Evolutionary conservation across 2,113 vertebrate species (phyloP).

Genomic region (Scomber colias): DNA sequence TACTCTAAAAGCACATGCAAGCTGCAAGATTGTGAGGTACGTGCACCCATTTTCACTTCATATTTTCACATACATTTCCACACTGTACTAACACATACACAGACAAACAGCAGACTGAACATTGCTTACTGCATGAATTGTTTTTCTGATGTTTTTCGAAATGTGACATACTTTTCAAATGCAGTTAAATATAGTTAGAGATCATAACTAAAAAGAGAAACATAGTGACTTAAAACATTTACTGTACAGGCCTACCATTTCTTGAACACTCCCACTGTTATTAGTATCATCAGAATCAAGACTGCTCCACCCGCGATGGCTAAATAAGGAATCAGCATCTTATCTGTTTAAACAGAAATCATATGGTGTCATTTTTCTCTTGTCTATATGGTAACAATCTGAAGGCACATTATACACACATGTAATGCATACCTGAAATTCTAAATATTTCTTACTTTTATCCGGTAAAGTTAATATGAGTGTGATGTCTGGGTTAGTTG

Average conservation of each 20-base stretch:
- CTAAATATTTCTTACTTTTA: conserved; percentile 34
- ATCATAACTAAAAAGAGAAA: too few species aligned
- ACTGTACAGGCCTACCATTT: conserved; percentile 65
- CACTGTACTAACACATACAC: not conserved
- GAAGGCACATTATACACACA: too few species aligned
- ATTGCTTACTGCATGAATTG: too few species aligned
- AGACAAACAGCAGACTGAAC: too few species aligned
- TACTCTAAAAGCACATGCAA: not conserved
- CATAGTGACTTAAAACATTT: not conserved
- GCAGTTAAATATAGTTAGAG: too few species aligned
- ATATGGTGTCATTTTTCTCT: not conserved
- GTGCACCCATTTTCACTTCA: too few species aligned
- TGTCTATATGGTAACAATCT: not conserved
- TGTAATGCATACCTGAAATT: not conserved
- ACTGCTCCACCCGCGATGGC: conserved; percentile 33
- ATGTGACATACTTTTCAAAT: too few species aligned
- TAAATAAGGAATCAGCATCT: conserved; percentile 37
- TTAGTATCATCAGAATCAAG: conserved; percentile 49
- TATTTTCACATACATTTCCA: not conserved
- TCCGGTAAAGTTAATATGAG: conserved; percentile 43
- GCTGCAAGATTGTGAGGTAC: too few species aligned
- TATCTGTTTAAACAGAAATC: conserved; percentile 61
- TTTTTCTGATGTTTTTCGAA: too few species aligned
- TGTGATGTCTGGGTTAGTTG: not conserved
- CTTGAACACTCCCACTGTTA: conserved; percentile 39